Conservation (phyloP, 2,113 vertebrate species). For the Cathartes aura region DNA sequence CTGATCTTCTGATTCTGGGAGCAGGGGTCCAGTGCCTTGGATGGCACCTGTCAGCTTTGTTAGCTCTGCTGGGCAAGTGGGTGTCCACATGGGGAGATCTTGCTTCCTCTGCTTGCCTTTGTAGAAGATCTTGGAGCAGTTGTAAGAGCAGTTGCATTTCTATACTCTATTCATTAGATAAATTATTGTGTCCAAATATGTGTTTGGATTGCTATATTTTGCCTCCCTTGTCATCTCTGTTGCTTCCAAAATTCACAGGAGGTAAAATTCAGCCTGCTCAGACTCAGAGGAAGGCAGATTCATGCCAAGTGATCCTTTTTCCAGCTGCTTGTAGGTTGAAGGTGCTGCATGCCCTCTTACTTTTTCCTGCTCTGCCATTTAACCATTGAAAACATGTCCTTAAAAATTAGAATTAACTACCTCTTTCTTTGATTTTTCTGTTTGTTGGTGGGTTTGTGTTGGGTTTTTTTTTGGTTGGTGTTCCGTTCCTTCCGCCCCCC, state of each 20-base stretch:
- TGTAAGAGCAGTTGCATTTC: not conserved
- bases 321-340: not conserved
- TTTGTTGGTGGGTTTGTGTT: not conserved
- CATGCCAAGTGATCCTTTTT: not conserved
- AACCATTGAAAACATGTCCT: not conserved
- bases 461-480: no score
- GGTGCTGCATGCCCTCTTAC: not conserved
- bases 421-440: not conserved
- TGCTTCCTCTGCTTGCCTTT: not conserved
- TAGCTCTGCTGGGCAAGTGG: not conserved
- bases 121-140: accelerated
- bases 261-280: not conserved
- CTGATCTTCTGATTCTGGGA: not conserved
- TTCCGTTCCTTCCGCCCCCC: no score
- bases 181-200: not conserved
- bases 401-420: not conserved
- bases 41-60: accelerated
- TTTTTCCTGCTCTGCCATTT: not conserved
- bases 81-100: not conserved
- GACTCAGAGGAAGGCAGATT: not conserved
- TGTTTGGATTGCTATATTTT: not conserved
- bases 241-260: not conserved
- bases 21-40: accelerated
- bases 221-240: not conserved
- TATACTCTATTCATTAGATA: not conserved